These are phyloP conservation scores for Trachemys scripta DNA, from an alignment of 2,113 vertebrate genomes.

Conservation along the genomic window DNA sequence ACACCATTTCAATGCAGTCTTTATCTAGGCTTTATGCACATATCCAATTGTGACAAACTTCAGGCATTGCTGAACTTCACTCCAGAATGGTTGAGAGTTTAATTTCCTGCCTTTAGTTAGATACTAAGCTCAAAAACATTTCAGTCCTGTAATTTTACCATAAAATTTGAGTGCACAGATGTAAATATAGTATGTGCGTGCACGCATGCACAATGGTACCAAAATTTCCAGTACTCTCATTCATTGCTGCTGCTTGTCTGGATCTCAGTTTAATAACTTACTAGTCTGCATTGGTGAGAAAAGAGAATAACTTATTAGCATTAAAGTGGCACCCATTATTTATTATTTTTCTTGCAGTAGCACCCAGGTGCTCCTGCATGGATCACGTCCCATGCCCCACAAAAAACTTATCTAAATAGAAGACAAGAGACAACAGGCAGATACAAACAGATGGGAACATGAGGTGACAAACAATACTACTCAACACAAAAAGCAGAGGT, in stretches of 20 bases:
- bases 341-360: accelerated
- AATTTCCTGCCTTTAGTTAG: background rate
- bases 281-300: background rate
- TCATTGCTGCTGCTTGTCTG: accelerated
- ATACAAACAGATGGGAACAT: accelerated
- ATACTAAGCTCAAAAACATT: background rate
- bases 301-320: background rate
- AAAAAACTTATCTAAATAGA: background rate
- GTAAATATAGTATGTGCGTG: no score
- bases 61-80: background rate
- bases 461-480: background rate
- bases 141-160: background rate
- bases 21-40: background rate
- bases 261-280: background rate
- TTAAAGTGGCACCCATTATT: accelerated
- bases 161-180: background rate
- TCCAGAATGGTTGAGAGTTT: background rate
- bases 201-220: background rate
- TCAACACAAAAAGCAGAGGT: accelerated
- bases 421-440: background rate
- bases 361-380: no score
- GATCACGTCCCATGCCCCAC: background rate
- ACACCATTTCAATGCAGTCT: background rate
- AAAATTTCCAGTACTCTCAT: background rate
- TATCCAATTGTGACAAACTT: background rate